A percentile compares a stretch with the other conserved stretches of the same genome.
These are phyloP conservation scores for Diarsia rubi DNA, from an alignment of 2,888 invertebrate genomes.

Conservation along the genomic window DNA sequence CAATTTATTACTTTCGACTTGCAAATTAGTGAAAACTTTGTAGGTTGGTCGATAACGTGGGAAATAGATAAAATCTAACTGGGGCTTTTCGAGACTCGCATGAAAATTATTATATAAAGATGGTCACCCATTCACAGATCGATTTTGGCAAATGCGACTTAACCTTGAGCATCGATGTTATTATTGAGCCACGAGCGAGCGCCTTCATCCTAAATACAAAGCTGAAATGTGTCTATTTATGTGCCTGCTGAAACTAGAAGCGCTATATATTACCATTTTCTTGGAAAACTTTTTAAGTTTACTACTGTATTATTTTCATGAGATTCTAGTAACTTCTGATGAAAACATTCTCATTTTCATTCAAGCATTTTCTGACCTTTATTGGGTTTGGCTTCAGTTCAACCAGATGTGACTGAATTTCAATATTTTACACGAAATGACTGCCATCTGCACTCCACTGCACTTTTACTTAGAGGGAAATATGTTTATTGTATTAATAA, in stretches of 20 bases:
- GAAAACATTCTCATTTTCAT: conserved; percentile 2
- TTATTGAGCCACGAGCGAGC: not conserved
- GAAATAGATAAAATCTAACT: too few species aligned
- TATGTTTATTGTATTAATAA: not conserved
- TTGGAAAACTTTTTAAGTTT: not conserved
- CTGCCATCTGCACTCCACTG: conserved; percentile 3
- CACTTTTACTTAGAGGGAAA: not conserved
- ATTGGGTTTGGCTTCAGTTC: conserved; percentile 21
- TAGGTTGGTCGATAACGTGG: too few species aligned
- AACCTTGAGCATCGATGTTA: not conserved
- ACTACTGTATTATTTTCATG: not conserved
- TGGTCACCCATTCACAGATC: not conserved
- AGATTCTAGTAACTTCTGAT: not conserved
- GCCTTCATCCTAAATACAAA: not conserved
- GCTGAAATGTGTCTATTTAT: not conserved
- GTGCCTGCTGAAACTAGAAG: not conserved
- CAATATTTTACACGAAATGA: conserved; percentile 12
- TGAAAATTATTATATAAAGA: not conserved
- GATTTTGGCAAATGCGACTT: not conserved
- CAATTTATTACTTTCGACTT: conserved; percentile 11
- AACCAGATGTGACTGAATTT: conserved; percentile 22
- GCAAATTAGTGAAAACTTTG: not conserved
- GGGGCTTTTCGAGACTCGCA: not conserved
- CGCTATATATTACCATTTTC: not conserved
- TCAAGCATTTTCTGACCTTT: not conserved